A percentile compares a stretch with the other conserved stretches of the same genome.
Evolutionary conservation across 2,888 invertebrate genomes (phyloP).

Genomic region (Azorinus chamasolen): DNA sequence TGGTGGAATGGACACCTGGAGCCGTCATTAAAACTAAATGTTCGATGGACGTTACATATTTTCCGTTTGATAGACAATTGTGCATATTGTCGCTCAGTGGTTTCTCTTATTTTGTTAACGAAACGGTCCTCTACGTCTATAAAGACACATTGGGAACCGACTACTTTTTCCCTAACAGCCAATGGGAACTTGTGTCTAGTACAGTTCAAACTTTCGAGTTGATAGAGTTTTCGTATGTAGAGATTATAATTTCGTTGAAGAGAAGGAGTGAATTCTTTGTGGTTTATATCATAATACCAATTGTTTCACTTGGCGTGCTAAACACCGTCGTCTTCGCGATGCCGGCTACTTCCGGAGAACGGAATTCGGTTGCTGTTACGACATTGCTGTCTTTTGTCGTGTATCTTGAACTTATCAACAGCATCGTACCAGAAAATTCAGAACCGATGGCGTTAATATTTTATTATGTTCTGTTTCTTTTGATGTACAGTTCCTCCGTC

Average conservation of each 20-base stretch:
- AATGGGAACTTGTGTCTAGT: conserved; percentile 26
- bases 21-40: conserved; percentile 29
- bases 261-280: conserved; percentile 36
- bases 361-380: conserved; percentile 53
- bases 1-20: conserved; percentile 24
- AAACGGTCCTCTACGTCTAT: conserved; percentile 1
- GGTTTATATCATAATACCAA: conserved; percentile 42
- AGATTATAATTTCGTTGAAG: conserved; percentile 11
- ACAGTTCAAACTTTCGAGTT: not conserved
- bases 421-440: conserved; percentile 53
- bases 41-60: conserved; percentile 43
- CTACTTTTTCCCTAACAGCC: conserved; percentile 28
- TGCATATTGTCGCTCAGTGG: conserved; percentile 23
- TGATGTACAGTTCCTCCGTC: conserved; percentile 39
- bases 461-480: conserved; percentile 29
- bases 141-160: not conserved
- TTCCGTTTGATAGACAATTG: conserved; percentile 50
- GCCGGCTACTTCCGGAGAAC: conserved; percentile 50
- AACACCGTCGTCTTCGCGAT: conserved; percentile 52
- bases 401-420: conserved; percentile 46
- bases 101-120: not conserved
- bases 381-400: conserved; percentile 58
- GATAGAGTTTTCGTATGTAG: not conserved
- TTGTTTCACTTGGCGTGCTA: conserved; percentile 30
- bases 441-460: conserved; percentile 52